phyloP scores from a whole-genome alignment of 2,888 invertebrate species.

The Deilephila porcellus region DNA sequence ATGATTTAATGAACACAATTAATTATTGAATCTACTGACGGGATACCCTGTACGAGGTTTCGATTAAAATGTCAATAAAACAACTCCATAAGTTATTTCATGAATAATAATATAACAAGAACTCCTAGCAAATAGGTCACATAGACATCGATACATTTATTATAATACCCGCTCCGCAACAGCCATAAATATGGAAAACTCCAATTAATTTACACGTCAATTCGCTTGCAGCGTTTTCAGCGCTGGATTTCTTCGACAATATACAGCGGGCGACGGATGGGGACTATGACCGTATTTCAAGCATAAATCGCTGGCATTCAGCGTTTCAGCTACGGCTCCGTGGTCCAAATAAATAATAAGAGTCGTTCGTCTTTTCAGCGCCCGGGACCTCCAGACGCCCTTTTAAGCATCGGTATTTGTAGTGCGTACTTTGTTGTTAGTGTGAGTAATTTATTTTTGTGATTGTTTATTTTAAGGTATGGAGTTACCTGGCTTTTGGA shows the following conservation, averaged over 20 bases:
- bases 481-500: background rate
- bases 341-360: slow-evolving; percentile 66
- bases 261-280: slow-evolving; percentile 31
- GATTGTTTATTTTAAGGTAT: background rate
- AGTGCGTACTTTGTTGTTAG: background rate
- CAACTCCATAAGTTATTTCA: too few species aligned
- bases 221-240: slow-evolving; percentile 8
- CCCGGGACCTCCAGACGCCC: slow-evolving; percentile 71
- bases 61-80: too few species aligned
- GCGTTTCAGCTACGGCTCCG: slow-evolving; percentile 46
- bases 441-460: background rate
- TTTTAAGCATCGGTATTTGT: slow-evolving; percentile 39
- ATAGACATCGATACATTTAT: background rate
- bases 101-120: too few species aligned
- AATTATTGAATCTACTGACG: too few species aligned
- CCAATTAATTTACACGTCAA: slow-evolving; percentile 25
- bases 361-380: slow-evolving; percentile 65
- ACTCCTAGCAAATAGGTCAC: background rate
- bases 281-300: slow-evolving; percentile 57
- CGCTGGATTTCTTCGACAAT: slow-evolving; percentile 24
- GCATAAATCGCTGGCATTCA: slow-evolving; percentile 59
- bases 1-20: too few species aligned
- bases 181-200: background rate
- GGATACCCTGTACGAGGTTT: too few species aligned
- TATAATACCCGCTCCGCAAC: background rate